These are phyloP conservation scores for Aphrophora alni DNA, from an alignment of 2,888 invertebrate species.

Conservation along the genomic window DNA sequence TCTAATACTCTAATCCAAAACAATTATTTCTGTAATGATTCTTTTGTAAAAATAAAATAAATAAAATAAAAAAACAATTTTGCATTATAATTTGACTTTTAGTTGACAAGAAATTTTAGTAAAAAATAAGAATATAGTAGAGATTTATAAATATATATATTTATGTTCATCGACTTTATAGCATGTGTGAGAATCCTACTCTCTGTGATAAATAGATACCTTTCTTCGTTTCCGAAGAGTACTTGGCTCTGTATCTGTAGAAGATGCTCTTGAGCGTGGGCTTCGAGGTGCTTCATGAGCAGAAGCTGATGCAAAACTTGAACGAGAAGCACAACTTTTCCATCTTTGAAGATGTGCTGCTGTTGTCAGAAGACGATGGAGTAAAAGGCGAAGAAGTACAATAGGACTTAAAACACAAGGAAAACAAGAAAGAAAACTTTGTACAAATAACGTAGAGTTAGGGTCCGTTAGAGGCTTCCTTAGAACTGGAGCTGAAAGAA, in stretches of 20 bases:
- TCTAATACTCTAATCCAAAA: too few relatives aligned
- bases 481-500: constrained; percentile 45
- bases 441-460: constrained; percentile 53
- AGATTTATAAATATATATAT: too few relatives aligned
- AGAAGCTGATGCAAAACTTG: constrained; percentile 58
- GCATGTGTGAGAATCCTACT: too few relatives aligned
- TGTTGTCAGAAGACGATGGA: constrained; percentile 63
- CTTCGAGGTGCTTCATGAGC: constrained; percentile 55
- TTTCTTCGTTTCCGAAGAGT: constrained; percentile 57
- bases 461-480: constrained; percentile 52
- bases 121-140: too few relatives aligned
- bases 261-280: constrained; percentile 56
- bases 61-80: too few relatives aligned
- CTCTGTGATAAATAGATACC: too few relatives aligned
- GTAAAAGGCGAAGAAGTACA: constrained; percentile 62
- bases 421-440: constrained; percentile 58
- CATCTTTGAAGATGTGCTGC: constrained; percentile 59
- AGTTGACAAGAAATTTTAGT: too few relatives aligned
- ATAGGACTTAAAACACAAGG: constrained; percentile 63
- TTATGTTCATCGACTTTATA: too few relatives aligned
- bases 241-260: constrained; percentile 57
- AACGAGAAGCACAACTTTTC: constrained; percentile 58
- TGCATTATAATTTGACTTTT: too few relatives aligned
- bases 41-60: too few relatives aligned
- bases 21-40: too few relatives aligned